Base-by-base conservation (phyloP, 1,140 invertebrate genomes). In the Drosophila pseudoananassae region DNA sequence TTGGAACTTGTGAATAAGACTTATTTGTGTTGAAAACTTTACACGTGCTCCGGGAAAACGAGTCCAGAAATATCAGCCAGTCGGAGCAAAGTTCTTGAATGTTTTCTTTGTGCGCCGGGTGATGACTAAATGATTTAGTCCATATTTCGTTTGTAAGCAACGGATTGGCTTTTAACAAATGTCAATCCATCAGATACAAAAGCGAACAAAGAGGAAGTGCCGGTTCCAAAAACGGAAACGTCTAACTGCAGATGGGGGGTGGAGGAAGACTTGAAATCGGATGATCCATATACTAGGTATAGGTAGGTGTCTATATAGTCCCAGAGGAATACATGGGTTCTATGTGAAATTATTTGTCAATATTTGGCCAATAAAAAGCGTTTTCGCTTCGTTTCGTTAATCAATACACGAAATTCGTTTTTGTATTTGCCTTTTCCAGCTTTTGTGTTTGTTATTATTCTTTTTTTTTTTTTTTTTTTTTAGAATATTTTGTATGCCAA, bases 401-500 rank as follows among this genome's bases (percentile, higher is more conserved):
- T 70, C 78, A 87, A 82, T 83, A 70, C 63, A 69, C 63, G 33
- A 69, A 25, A 56, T 17, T 36, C 45, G 4, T 78, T 78, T 61
- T 65, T 51, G 64, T 76, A 47, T 68, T 56, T 73, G 51, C 1
- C 47, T 55, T 51, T 84, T 66, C 52, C 17, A 49, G 51, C 47
- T 68, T 40, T 33, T 49, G 33, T 20, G 68, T 59, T 43, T 68
- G 56, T 49, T 46, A 65, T 53, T 49, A 20, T 46, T 27, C 29
- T 8, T 49, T 61, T 5, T 17, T 31, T 58, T 53, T 40, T 43
- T 70, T 53, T 65, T 60, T 45, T 59, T 75, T 83, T 74, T 69
- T 68, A 70, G 53, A 76, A 76, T 79, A 70, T 83, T 87, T 87
- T 88, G 75, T 87, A 76, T 88, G 83, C 83, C 83, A 88, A 78